Percentiles rank a stretch among this genome's conserved stretches.
Conservation (phyloP, 1,140 invertebrate species). For the Temnothorax curvispinosus region DNA sequence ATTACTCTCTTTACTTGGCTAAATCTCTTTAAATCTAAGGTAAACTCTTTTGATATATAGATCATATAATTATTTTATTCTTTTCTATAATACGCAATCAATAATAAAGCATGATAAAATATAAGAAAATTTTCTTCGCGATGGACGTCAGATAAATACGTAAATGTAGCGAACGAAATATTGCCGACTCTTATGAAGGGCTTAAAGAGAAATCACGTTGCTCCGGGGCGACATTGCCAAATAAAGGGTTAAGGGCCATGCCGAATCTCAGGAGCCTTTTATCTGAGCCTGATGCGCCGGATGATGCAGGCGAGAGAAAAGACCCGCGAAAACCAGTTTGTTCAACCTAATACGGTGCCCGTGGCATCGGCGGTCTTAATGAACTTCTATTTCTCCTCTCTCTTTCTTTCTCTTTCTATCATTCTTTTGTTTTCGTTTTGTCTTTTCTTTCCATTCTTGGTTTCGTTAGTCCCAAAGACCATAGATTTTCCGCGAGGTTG, state of each 20-base stretch:
- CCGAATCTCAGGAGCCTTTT: conserved; percentile 73
- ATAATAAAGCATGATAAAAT: background rate
- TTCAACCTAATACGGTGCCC: conserved; percentile 75
- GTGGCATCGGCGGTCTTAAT: conserved; percentile 77
- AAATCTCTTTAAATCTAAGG: background rate
- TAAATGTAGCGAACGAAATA: conserved; percentile 25
- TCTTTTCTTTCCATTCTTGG: background rate
- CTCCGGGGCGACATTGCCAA: conserved; percentile 61
- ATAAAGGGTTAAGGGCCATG: conserved; percentile 76
- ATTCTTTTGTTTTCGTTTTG: background rate
- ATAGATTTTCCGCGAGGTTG: conserved; percentile 18
- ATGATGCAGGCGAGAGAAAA: conserved; percentile 74
- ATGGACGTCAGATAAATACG: background rate
- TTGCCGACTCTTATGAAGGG: conserved; percentile 20
- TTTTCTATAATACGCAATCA: background rate
- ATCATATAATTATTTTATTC: background rate
- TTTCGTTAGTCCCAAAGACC: background rate
- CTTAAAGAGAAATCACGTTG: conserved; percentile 54
- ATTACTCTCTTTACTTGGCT: conserved; percentile 3
- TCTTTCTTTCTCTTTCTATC: background rate
- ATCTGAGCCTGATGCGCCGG: conserved; percentile 66
- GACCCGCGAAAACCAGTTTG: conserved; percentile 81
- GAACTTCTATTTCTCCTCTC: conserved; percentile 71
- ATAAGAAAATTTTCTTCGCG: background rate
- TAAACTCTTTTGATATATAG: background rate